Conservation (phyloP, 1,140 invertebrate species). For the Batillaria attramentaria region DNA sequence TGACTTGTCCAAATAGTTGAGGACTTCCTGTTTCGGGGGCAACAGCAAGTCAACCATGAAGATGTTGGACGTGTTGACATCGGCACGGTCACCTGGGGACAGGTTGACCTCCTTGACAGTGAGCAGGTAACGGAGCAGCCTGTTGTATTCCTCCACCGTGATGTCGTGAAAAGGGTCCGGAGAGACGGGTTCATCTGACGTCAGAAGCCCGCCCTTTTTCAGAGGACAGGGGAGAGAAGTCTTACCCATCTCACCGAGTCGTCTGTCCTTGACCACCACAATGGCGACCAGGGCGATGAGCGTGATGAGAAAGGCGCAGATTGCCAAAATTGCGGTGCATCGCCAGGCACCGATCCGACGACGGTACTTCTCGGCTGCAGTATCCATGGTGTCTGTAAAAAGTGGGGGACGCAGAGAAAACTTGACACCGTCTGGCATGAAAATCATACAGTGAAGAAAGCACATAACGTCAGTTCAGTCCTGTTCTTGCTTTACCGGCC, state of each 20-base stretch:
- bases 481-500: no score
- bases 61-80: conserved; percentile 48
- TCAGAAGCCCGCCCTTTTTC: background rate
- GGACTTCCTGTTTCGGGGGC: conserved; percentile 48
- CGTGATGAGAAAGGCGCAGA: background rate
- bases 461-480: no score
- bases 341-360: conserved; percentile 34
- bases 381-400: no score
- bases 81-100: conserved; percentile 25
- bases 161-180: conserved; percentile 49
- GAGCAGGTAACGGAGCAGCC: conserved; percentile 28
- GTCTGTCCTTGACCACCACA: background rate
- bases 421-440: no score
- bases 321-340: conserved; percentile 1
- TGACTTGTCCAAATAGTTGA: conserved; percentile 50
- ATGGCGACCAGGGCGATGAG: conserved; percentile 17
- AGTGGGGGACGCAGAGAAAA: no score
- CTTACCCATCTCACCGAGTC: background rate
- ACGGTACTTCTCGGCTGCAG: conserved; percentile 27
- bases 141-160: conserved; percentile 38
- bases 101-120: conserved; percentile 44
- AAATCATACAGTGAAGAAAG: no score
- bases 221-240: background rate
- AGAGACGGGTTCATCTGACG: conserved; percentile 25
- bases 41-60: conserved; percentile 50